Conservation (phyloP, 1,140 invertebrate species). For the Eriocheir sinensis region DNA sequence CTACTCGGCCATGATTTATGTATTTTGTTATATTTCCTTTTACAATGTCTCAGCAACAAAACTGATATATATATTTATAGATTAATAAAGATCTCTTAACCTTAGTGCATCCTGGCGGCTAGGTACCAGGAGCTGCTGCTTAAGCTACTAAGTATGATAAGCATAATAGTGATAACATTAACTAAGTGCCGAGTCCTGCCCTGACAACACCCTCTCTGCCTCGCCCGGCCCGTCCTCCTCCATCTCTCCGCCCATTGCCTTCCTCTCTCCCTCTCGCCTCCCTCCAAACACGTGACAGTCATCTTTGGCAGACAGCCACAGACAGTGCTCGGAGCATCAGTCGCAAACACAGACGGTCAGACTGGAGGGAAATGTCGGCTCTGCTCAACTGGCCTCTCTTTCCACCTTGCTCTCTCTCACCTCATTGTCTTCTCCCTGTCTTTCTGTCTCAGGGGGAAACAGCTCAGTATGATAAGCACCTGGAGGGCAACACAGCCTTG, state of each 20-base stretch:
- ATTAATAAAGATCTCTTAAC: conserved; percentile 2
- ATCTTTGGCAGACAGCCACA: background rate
- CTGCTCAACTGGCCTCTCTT: background rate
- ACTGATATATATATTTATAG: background rate
- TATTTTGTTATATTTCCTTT: background rate
- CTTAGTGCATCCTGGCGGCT: background rate
- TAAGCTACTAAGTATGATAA: background rate
- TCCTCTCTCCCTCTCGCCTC: background rate
- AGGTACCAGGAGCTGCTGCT: no score
- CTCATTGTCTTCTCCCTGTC: conserved; percentile 13
- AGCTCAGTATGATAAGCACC: conserved; percentile 27
- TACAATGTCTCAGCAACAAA: background rate
- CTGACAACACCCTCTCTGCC: background rate
- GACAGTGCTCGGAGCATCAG: background rate
- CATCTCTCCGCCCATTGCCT: background rate
- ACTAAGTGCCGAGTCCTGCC: background rate
- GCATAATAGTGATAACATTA: background rate
- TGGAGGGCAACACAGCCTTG: conserved; percentile 45
- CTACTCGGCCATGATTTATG: background rate
- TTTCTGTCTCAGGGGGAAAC: background rate
- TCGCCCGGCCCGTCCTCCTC: background rate
- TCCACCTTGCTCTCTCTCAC: background rate
- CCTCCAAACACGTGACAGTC: background rate
- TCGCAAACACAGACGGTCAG: background rate
- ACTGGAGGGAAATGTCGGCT: background rate